Evolutionary conservation across 1,140 invertebrate species (phyloP).

Genomic region (Pogonomyrmex barbatus): DNA sequence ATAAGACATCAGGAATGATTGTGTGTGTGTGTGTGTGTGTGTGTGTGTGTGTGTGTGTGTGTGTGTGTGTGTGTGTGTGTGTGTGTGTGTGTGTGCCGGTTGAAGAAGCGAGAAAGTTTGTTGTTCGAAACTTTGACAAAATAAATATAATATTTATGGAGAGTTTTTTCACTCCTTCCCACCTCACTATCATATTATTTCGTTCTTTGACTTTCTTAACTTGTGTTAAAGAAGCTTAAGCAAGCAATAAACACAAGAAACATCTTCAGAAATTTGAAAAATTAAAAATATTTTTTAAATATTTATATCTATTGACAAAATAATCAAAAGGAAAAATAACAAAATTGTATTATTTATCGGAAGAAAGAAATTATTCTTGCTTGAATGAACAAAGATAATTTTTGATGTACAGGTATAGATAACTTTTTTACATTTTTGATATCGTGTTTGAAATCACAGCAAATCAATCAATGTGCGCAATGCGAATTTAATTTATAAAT

Average conservation of each 20-base stretch:
- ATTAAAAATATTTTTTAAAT: neutral
- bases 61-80: too few species aligned
- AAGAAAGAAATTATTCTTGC: neutral
- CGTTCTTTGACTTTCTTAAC: conserved; percentile 5
- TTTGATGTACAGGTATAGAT: neutral
- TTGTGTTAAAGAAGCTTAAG: neutral
- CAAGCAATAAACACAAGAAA: neutral
- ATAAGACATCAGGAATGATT: neutral
- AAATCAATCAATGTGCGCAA: neutral
- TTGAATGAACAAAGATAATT: neutral
- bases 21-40: neutral
- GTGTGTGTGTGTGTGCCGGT: neutral
- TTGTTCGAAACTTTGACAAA: conserved; percentile 21
- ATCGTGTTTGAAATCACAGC: neutral
- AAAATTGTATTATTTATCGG: neutral
- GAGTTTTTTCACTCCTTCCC: neutral
- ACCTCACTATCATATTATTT: neutral
- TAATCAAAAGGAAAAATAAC: neutral
- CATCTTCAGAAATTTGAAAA: neutral
- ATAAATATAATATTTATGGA: conserved; percentile 22
- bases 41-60: too few species aligned
- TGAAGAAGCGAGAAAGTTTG: neutral
- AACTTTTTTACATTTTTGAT: neutral
- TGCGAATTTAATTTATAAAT: neutral
- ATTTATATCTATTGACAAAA: neutral